These are phyloP conservation scores for Engystomops pustulosus DNA, from an alignment of 2,113 vertebrate genomes.

Conservation along the genomic window DNA sequence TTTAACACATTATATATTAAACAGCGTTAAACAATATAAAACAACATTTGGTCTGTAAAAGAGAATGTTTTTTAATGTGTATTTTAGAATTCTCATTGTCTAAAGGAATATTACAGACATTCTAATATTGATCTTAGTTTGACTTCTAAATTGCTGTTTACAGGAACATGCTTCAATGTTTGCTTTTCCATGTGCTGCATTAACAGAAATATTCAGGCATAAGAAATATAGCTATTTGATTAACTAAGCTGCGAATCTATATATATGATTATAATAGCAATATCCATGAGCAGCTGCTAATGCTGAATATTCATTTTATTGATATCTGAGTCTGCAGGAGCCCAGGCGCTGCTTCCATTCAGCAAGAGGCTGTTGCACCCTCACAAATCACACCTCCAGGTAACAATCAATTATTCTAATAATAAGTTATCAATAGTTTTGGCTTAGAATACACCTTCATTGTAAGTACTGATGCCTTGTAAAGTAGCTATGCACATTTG, in stretches of 20 bases:
- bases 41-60: not conserved
- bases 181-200: not conserved
- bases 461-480: too few species aligned
- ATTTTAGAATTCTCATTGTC: not conserved
- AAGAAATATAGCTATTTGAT: not conserved
- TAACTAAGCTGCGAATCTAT: not conserved
- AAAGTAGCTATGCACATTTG: too few species aligned
- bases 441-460: too few species aligned
- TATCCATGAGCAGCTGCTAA: not conserved
- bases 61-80: not conserved
- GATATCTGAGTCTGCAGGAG: too few species aligned
- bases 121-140: slow-evolving; percentile 24
- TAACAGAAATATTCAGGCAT: slow-evolving; percentile 16
- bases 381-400: too few species aligned
- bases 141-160: not conserved
- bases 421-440: too few species aligned
- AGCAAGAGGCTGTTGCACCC: too few species aligned
- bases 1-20: not conserved
- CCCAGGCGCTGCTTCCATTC: too few species aligned
- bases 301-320: too few species aligned
- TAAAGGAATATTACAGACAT: not conserved
- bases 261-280: not conserved
- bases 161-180: not conserved
- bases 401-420: too few species aligned
- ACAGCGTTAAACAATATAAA: not conserved